Conservation (phyloP, 2,888 invertebrate species). For the Diarsia brunnea region DNA sequence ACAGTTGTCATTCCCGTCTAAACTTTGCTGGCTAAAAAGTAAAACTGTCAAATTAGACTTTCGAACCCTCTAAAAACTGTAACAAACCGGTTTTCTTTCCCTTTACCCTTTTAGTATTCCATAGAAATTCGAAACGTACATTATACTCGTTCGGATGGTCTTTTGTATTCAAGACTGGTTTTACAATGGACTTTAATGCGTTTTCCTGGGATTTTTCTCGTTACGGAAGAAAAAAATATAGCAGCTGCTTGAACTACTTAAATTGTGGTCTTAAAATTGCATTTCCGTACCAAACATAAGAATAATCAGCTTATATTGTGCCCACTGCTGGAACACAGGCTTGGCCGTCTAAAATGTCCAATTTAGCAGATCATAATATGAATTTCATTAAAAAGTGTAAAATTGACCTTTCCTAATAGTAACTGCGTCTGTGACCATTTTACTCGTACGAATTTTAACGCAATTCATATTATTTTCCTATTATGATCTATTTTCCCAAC, state of each 20-base stretch:
- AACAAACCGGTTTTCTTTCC: background rate
- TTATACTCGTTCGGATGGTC: slow-evolving; percentile 18
- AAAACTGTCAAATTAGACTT: background rate
- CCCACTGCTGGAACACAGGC: no score
- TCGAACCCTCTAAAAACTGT: slow-evolving; percentile 18
- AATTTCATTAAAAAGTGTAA: no score
- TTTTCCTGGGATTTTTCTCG: slow-evolving; percentile 6
- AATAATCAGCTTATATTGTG: no score
- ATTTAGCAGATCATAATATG: no score
- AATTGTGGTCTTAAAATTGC: no score
- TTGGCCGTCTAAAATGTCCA: no score
- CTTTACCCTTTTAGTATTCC: slow-evolving; percentile 50
- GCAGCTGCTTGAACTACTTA: background rate
- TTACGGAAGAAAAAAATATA: background rate
- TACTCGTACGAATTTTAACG: no score
- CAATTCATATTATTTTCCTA: no score
- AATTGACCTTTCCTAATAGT: no score
- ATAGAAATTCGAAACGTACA: slow-evolving; percentile 33
- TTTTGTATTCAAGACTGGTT: slow-evolving; percentile 50
- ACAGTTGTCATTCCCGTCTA: background rate
- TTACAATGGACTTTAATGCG: slow-evolving; percentile 1
- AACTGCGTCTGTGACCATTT: no score
- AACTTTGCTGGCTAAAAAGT: background rate
- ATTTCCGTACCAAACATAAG: no score
- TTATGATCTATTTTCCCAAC: no score